Percentiles rank a stretch among this genome's conserved stretches.
Conservation (phyloP, 2,113 vertebrate genomes). For the Pleuronectes platessa region DNA sequence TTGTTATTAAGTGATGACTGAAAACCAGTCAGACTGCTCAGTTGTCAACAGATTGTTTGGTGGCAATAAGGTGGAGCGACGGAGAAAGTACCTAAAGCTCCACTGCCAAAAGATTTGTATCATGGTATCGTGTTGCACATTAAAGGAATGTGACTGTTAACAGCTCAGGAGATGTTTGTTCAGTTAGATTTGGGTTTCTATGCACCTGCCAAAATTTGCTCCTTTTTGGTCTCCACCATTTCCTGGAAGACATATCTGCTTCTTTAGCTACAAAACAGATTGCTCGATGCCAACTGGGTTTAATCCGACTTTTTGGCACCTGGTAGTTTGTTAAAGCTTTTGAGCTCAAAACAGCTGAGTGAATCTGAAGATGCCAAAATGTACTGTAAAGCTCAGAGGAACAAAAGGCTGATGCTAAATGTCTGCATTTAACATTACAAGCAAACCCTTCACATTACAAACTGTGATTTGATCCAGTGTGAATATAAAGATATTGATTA, state of each 20-base stretch:
- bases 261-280: neutral
- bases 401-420: too few species aligned
- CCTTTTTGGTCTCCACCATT: neutral
- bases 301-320: neutral
- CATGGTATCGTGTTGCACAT: neutral
- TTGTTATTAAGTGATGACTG: slow-evolving; percentile 32
- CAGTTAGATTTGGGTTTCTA: too few species aligned
- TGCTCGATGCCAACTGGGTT: neutral
- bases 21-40: slow-evolving; percentile 68
- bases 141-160: neutral
- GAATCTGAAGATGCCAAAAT: too few species aligned
- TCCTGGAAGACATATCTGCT: neutral
- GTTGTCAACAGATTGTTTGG: slow-evolving; percentile 38
- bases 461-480: too few species aligned
- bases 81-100: slow-evolving; percentile 7
- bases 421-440: neutral
- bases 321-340: neutral
- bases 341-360: neutral
- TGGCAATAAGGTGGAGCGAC: neutral
- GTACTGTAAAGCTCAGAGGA: too few species aligned
- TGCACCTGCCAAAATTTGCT: neutral
- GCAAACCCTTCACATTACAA: too few species aligned
- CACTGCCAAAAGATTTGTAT: neutral
- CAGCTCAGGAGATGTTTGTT: too few species aligned
- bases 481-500: too few species aligned